Conservation (phyloP, 37 sponge, comb jelly and placozoan genomes). For the Bolinopsis microptera region DNA sequence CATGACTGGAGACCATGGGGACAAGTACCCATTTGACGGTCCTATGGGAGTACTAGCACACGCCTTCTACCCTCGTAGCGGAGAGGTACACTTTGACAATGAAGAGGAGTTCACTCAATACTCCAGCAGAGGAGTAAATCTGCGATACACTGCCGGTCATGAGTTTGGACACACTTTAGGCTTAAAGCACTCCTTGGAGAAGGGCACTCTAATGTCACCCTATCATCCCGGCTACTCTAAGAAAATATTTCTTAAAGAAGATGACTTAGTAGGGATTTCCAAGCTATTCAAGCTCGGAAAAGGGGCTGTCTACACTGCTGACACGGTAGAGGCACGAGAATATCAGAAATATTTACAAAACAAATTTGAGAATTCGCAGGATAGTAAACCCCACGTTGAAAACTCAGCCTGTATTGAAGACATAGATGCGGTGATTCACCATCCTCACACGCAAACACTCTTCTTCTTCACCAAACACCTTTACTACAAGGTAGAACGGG, state of each 20-base stretch:
- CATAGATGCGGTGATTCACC: constrained; percentile 1
- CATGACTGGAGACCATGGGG: constrained; percentile 20
- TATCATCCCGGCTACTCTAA: not conserved
- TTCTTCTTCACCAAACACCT: not conserved
- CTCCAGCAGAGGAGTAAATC: not conserved
- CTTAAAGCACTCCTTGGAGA: not conserved
- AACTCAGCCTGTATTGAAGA: not conserved
- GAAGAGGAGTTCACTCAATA: constrained; percentile 40
- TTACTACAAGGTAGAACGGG: constrained; percentile 47
- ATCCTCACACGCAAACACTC: not conserved
- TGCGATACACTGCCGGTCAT: constrained; percentile 42
- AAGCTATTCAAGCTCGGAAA: not conserved
- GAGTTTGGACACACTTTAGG: constrained; percentile 62
- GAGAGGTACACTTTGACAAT: constrained; percentile 59
- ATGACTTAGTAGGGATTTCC: not conserved
- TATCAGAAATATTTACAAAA: not conserved
- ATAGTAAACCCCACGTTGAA: not conserved
- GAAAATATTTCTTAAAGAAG: not conserved
- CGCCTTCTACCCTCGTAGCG: constrained; percentile 59
- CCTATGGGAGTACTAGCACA: constrained; percentile 47
- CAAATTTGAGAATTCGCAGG: not conserved
- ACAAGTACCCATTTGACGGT: constrained; percentile 60
- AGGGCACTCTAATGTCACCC: constrained; percentile 40
- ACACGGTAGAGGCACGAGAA: not conserved
- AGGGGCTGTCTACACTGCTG: constrained; percentile 14